Percentiles rank a stretch among this genome's conserved stretches.
These are phyloP conservation scores for Melieria crassipennis DNA, from an alignment of 2,888 invertebrate species.

Conservation along the genomic window DNA sequence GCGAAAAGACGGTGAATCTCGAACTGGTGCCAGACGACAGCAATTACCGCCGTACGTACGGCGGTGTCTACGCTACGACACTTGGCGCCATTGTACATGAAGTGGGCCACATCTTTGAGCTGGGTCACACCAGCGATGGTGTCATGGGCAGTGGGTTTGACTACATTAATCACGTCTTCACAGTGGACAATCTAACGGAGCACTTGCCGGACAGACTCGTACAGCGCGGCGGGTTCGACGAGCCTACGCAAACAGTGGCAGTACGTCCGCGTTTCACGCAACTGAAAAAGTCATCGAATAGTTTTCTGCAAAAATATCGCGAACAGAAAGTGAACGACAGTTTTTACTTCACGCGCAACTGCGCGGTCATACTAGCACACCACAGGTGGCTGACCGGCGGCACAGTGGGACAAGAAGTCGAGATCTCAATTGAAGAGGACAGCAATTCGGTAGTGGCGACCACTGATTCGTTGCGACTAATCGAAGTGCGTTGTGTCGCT, in stretches of 20 bases:
- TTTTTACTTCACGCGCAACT: slow-evolving; percentile 62
- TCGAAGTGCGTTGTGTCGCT: slow-evolving; percentile 59
- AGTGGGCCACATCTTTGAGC: slow-evolving; percentile 88
- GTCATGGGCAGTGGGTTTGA: slow-evolving; percentile 95
- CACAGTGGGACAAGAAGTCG: slow-evolving; percentile 2
- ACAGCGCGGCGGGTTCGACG: slow-evolving; percentile 1
- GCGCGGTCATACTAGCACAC: slow-evolving; percentile 58
- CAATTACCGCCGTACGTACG: slow-evolving; percentile 86
- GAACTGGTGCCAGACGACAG: slow-evolving; percentile 88
- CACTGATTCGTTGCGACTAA: slow-evolving; percentile 46
- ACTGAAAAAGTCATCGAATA: slow-evolving; percentile 48
- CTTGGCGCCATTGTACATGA: slow-evolving; percentile 93
- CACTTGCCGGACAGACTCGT: slow-evolving; percentile 60
- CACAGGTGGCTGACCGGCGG: slow-evolving; percentile 59
- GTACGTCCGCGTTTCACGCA: slow-evolving; percentile 56
- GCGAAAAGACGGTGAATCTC: slow-evolving; percentile 74
- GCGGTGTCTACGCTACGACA: slow-evolving; percentile 90
- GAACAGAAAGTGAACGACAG: slow-evolving; percentile 60
- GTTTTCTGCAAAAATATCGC: slow-evolving; percentile 60
- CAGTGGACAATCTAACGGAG: slow-evolving; percentile 69
- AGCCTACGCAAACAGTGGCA: slow-evolving; percentile 1
- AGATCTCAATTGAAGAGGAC: slow-evolving; percentile 7
- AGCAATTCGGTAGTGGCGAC: slow-evolving; percentile 4
- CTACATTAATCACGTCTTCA: slow-evolving; percentile 81
- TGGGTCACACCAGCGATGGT: slow-evolving; percentile 89